Evolutionary conservation across 2,113 vertebrate genomes (phyloP), one percentile per base, ranked within the genome.

Genomic region (Mesocricetus auratus): DNA sequence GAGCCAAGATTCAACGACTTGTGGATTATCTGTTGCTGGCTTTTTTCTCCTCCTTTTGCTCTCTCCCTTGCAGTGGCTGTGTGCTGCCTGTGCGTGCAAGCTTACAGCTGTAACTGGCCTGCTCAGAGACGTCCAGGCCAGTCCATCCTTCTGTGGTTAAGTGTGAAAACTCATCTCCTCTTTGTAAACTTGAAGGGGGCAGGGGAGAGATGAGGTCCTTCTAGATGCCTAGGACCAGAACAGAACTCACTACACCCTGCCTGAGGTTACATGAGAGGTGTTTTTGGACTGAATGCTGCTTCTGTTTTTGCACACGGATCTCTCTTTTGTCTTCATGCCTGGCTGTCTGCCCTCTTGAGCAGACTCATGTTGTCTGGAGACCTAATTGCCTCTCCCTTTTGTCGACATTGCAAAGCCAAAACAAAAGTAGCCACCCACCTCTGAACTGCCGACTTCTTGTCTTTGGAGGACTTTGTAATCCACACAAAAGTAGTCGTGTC

Each of bases 1-100:
- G 96, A 95, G 94, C 81, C 96, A 96, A 96, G 92, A 90, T 64
- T 31, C 68, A 1, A 53, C 96, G 91, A 96, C 93, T 94, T 95
- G 81, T 89, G 94, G 71, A 86, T 95, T 82, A 92, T 95, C 89
- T 97, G 77, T 60, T 73, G 77, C 75, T 62, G 58, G 66, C 45
- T 36, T 75, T 71, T 22, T 24, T 15, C 58, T 47, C 36, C 39
- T 81, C 36, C 39, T 92, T 29, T 36, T 24, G 81, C 85, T n/a
- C 58, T 42, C 50, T 88, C 50, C 47, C 64, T 56, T 88, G 73
- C 53, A 93, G 74, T 93, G 39, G 93, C 50, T 62, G 85, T 93
- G 85, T 50, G 47, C 92, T 85, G 75, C 64, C 90, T 78, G 86
- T 87, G 75, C 53, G 56, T 31, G 24, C 60, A 86, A 93, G 36